Evolutionary conservation across 2,797 vertebrate genomes (phyloP), one percentile per base, ranked within the genome.

Genomic region (Glyptemys insculpta): DNA sequence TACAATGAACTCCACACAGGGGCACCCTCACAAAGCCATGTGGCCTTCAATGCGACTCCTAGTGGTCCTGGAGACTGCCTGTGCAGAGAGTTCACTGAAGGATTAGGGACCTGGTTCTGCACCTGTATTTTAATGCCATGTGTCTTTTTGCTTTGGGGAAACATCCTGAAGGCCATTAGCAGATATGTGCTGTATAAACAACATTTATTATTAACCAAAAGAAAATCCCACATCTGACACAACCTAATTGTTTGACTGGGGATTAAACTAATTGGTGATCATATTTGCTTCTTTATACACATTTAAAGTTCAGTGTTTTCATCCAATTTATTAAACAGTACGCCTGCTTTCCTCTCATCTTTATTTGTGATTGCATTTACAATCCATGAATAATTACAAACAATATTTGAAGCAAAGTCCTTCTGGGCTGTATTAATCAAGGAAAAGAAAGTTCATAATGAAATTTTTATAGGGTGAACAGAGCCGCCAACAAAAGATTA

Each of bases 381-480:
- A 97, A 97, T 85, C 81, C 88, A 96, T 89, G 94, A 97, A 97
- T 97, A 97, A 98, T 98, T 98, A 97, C 95, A 96, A 98, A 97
- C 97, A 95, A 96, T 97, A 97, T 98, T 96, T 97, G 95, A 98
- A 98, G 96, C 94, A 97, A 97, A 97, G 83, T 91, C 89, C 94
- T 97, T 96, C 92, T 95, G 95, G 95, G 91, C 86, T 97, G 91
- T 96, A 97, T 97, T 96, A 97, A 96, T 98, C 89, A 94, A 95
- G 72, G 72, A 94, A 89, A 95, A 97, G 96, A 97, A 80, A 95
- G 86, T 90, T 91, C 86, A 72, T 96, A 91, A 81, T 97, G 94
- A 98, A 97, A 97, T 97, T 97, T 97, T 97, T 95, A 85, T 94
- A 88, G 89, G 79, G 94, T 83, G 95, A 94, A 83, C 0, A 5